Evolutionary conservation across 2,113 vertebrate species (phyloP), one percentile per base, ranked within the genome.

Genomic region (Aythya baeri): DNA sequence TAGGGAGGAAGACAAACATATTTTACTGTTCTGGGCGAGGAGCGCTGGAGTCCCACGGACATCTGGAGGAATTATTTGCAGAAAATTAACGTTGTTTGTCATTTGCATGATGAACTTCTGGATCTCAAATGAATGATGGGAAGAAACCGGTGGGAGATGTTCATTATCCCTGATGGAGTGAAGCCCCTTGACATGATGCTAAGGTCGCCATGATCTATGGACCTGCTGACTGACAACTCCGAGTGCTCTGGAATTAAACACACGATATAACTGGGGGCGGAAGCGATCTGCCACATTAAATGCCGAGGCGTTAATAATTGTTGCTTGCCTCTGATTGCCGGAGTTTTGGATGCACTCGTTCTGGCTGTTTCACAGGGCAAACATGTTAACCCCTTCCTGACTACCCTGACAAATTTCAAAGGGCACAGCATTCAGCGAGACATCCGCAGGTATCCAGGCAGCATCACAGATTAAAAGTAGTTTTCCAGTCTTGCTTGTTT

Each of bases 61-160:
- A 98, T 97, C 96, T 91, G 96, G 97, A 97, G 95, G 96, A 98
- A 98, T 98, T 98, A 98, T 98, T 97, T 97, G 93, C 94, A 95
- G 95, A 96, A 97, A 97, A 98, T 98, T 97, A 98, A 96, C 96
- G 66, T 61, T 95, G 83, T 97, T 98, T 96, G 96, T 83, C 66
- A 95, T 96, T 96, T 96, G 96, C 87, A 92, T 96, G 97, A 97
- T 89, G 76, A 98, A 97, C 95, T 97, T 97, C 86, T 93, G 93
- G 93, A 94, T 95, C 87, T 87, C 85, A 74, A 62, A 92, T 97
- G 97, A 98, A 94, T 91, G 94, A 96, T 85, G 77, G 57, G 86
- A 89, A 97, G 95, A 90, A 97, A 70, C 74, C 3, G n/a, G 95
- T 88, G 95, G 93, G 78, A 94, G 96, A 95, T 46, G 90, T 96